Conservation (phyloP, 2,113 vertebrate genomes). For the Neogale vison region DNA sequence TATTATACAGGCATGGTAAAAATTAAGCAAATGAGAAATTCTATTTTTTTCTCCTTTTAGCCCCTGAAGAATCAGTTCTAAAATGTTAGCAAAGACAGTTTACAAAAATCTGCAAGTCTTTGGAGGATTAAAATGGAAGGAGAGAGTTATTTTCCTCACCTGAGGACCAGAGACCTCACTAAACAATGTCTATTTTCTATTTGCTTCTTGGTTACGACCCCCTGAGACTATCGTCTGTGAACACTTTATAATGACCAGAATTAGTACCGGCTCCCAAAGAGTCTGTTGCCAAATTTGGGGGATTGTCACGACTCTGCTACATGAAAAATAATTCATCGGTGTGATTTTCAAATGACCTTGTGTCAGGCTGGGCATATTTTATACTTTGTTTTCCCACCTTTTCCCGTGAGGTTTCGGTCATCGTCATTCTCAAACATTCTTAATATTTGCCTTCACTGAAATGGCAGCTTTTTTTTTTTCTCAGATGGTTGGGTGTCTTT, state of each 20-base stretch:
- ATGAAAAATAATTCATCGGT: too few relatives aligned
- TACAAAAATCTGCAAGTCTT: not conserved
- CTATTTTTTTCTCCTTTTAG: not conserved
- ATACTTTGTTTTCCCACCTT: not conserved
- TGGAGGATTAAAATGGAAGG: not conserved
- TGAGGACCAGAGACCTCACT: not conserved
- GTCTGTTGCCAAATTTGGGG: not conserved
- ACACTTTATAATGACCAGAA: too few relatives aligned
- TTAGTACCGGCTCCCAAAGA: accelerated
- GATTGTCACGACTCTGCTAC: accelerated
- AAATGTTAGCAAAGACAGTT: not conserved
- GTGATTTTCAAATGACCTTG: not conserved
- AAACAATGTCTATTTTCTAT: not conserved
- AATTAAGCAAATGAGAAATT: not conserved
- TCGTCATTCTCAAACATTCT: not conserved
- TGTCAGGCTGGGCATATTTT: not conserved
- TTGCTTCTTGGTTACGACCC: not conserved
- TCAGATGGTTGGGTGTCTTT: not conserved
- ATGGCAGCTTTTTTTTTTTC: not conserved
- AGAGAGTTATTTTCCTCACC: not conserved
- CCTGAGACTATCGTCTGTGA: too few relatives aligned
- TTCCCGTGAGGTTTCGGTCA: not conserved
- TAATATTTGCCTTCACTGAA: not conserved
- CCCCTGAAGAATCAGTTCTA: not conserved
- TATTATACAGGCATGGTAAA: too few relatives aligned